Percentiles rank a stretch among this genome's conserved stretches.
Evolutionary conservation across 92 coral and sea anemone genomes (phyloP).

Genomic region (Chrysogorgia sp.): DNA sequence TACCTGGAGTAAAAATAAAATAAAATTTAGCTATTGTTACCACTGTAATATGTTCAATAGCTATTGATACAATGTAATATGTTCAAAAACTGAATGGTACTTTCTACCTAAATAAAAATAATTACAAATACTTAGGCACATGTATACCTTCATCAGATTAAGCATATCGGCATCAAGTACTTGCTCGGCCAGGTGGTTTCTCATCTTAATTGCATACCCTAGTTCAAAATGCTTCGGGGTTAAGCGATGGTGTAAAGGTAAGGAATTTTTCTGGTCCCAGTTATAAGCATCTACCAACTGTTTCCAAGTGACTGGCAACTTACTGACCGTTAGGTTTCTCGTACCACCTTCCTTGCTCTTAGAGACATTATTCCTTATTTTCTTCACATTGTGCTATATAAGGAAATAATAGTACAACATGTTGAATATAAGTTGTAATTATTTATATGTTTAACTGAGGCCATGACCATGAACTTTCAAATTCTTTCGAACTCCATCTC

Average conservation of each 20-base stretch:
- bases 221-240: conserved; percentile 29
- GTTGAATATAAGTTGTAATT: background rate
- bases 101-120: background rate
- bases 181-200: conserved; percentile 58
- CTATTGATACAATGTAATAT: too few relatives aligned
- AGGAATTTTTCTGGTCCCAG: conserved; percentile 60
- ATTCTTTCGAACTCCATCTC: background rate
- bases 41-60: too few relatives aligned
- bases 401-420: background rate
- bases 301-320: conserved; percentile 44
- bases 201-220: conserved; percentile 42
- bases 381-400: conserved; percentile 58
- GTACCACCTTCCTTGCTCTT: conserved; percentile 51
- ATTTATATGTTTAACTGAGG: background rate
- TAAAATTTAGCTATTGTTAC: too few relatives aligned
- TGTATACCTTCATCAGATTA: conserved; percentile 30
- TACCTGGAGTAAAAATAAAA: too few relatives aligned
- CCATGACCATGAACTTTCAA: background rate
- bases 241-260: conserved; percentile 30
- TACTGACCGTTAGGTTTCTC: conserved; percentile 20
- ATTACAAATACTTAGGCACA: background rate
- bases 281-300: conserved; percentile 51
- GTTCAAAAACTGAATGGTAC: conserved; percentile 16
- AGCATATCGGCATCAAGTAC: conserved; percentile 25
- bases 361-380: conserved; percentile 49